These are phyloP conservation scores for Acanthosepion lycidas DNA, from an alignment of 2,888 invertebrate genomes.

Conservation along the genomic window DNA sequence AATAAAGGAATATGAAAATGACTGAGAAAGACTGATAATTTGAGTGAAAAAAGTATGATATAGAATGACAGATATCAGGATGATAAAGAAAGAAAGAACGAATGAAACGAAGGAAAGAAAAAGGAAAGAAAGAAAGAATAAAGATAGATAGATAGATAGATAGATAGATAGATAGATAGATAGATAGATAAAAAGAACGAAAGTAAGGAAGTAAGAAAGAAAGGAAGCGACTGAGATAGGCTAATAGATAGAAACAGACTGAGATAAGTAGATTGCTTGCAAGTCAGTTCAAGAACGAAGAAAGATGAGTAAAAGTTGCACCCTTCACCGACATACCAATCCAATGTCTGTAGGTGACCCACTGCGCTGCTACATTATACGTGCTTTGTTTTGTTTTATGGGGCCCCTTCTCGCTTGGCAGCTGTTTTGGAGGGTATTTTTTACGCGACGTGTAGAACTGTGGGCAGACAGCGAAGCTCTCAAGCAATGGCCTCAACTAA, in stretches of 20 bases:
- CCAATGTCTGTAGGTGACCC: slow-evolving; percentile 12
- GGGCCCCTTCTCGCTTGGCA: slow-evolving; percentile 2
- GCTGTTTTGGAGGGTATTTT: slow-evolving; percentile 13
- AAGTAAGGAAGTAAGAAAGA: neutral
- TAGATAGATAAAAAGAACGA: neutral
- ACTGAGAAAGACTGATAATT: neutral
- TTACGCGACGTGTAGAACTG: neutral
- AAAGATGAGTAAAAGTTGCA: neutral
- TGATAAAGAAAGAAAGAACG: neutral
- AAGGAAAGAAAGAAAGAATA: neutral
- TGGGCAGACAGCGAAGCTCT: neutral
- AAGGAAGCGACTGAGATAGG: neutral
- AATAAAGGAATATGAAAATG: neutral
- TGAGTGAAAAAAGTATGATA: neutral
- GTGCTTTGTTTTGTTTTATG: slow-evolving; percentile 33
- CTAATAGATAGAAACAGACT: no score
- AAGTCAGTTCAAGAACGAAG: neutral
- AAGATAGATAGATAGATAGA: neutral
- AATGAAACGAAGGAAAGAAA: neutral
- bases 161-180: neutral
- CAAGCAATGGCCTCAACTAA: neutral
- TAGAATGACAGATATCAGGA: no score
- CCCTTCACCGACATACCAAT: neutral
- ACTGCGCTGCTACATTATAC: neutral
- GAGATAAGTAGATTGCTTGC: neutral